A percentile compares a stretch with the other conserved stretches of the same genome.
Conservation (phyloP, 64 coral and sea anemone genomes). For the Stichodactyla mertensii region DNA sequence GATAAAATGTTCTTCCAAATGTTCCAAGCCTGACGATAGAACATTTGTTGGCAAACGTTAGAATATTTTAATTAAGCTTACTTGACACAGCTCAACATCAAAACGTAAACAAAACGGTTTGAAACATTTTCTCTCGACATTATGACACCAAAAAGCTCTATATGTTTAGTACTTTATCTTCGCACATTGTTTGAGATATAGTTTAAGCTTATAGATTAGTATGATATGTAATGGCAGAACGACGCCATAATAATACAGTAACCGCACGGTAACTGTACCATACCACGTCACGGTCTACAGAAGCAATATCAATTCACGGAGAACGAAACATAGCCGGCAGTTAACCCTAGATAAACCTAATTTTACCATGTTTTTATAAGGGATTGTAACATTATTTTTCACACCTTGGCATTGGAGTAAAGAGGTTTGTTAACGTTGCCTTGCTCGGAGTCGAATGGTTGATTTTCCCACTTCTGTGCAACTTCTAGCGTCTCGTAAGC, state of each 20-base stretch:
- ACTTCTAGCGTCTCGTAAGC: conserved; percentile 55
- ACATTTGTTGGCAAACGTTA: too few species aligned
- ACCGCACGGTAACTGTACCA: background rate
- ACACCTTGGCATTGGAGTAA: conserved; percentile 18
- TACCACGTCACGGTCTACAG: background rate
- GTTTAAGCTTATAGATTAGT: background rate
- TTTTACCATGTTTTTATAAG: background rate
- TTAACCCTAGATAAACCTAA: background rate
- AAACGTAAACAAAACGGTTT: conserved; percentile 12
- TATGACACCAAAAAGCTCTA: background rate
- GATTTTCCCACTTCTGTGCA: conserved; percentile 57
- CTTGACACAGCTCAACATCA: background rate
- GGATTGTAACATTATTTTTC: background rate
- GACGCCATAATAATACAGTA: background rate
- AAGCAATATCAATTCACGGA: background rate
- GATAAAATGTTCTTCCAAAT: too few species aligned
- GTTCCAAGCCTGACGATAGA: too few species aligned
- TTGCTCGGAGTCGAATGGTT: conserved; percentile 15
- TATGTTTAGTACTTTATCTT: background rate
- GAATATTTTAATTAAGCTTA: too few species aligned
- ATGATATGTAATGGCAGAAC: background rate
- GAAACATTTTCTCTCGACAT: background rate
- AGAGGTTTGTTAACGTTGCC: background rate
- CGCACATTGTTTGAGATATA: background rate
- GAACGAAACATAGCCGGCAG: background rate